Evolutionary conservation across 2,797 vertebrate genomes (phyloP), one percentile per base, ranked within the genome.

Genomic region (Parotocinclus haroldoi): DNA sequence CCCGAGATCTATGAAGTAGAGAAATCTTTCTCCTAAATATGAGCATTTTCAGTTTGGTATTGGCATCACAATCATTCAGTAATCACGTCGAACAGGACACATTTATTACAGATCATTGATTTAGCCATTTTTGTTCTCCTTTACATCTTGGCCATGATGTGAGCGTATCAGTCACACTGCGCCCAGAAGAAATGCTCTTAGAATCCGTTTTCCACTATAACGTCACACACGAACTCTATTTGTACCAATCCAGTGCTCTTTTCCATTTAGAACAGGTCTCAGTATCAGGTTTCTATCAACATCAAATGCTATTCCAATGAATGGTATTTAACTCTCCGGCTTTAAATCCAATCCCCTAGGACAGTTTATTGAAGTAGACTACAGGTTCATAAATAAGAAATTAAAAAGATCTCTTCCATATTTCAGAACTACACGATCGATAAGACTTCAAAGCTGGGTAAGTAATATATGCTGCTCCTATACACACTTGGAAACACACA

Each of bases 71-170:
- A 94, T 95, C 93, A 94, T 93, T 93, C 89, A 88, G 89, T 92
- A 93, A 94, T 95, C 93, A 93, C 91, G 89, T 92, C 89, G 90
- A 93, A 90, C 89, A 92, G 89, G 90, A 91, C 90, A 90, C 91
- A 93, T 96, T 94, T 95, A 95, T 93, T 93, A 94, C 85, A 60
- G 89, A 91, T 90, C 92, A 95, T 95, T 95, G 92, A 95, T 92
- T 93, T 90, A 91, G 90, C 94, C 92, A 92, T 93, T 91, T 89
- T 76, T 87, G 79, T 83, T 79, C 74, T 79, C 84, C 84, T 87
- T 86, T 89, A 80, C 87, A 88, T 91, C 82, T 80, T 72, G 38
- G 59, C 67, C 49, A 72, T 69, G 76, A 86, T 82, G 79, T 75
- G 79, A 49, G 76, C 46, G 69, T 78, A 85, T 86, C 80, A 78